These are phyloP conservation scores for Atherinomorus stipes DNA, from an alignment of 2,113 vertebrate species.

Conservation along the genomic window DNA sequence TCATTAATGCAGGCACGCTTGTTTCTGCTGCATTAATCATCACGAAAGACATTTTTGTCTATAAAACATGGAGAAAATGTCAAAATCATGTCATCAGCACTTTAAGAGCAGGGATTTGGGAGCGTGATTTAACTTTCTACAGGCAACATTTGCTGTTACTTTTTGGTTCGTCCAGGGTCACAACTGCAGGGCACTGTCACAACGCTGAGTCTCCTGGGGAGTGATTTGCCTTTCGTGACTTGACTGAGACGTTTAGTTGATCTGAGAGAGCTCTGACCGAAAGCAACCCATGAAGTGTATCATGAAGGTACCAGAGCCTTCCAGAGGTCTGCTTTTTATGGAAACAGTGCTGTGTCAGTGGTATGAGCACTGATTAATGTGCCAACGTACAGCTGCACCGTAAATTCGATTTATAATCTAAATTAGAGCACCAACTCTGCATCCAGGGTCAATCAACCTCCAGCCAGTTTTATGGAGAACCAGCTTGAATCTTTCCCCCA, in stretches of 20 bases:
- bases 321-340: background rate
- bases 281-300: slow-evolving; percentile 1
- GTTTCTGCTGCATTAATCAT: too few relatives aligned
- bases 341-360: background rate
- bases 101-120: background rate
- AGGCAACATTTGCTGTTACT: background rate
- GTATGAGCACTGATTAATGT: background rate
- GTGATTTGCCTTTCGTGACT: slow-evolving; percentile 36
- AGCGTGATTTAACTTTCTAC: background rate
- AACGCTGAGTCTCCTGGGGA: slow-evolving; percentile 25
- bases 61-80: too few relatives aligned
- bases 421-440: slow-evolving; percentile 19
- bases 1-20: too few relatives aligned
- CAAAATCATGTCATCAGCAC: too few relatives aligned
- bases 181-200: slow-evolving; percentile 40
- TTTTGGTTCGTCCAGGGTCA: slow-evolving; percentile 26
- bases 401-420: slow-evolving; percentile 13
- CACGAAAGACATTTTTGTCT: too few relatives aligned
- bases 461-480: slow-evolving; percentile 18
- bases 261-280: background rate
- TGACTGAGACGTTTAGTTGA: slow-evolving; percentile 20
- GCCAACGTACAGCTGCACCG: background rate
- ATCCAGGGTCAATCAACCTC: slow-evolving; percentile 16
- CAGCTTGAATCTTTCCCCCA: background rate
- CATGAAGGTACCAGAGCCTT: background rate